Percentiles rank a stretch among this genome's conserved stretches.
Evolutionary conservation across 2,797 vertebrate genomes (phyloP).

Genomic region (Schizopygopsis pylzovi): DNA sequence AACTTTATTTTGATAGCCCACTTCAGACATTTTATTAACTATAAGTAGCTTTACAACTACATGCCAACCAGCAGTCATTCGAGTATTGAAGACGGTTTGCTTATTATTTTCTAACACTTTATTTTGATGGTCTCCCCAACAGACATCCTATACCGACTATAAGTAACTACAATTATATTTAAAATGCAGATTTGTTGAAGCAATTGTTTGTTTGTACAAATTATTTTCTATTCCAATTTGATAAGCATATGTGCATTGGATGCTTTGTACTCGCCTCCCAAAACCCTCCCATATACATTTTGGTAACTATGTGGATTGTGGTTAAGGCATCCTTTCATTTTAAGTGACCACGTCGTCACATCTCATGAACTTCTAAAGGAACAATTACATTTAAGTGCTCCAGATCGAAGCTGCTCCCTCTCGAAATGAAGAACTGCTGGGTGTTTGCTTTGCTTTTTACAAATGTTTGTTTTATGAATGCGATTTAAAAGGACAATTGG

Average conservation of each 20-base stretch:
- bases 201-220: not conserved
- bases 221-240: not conserved
- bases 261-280: not conserved
- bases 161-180: not conserved
- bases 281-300: slow-evolving; percentile 16
- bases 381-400: not conserved
- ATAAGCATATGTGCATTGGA: not conserved
- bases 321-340: slow-evolving; percentile 36
- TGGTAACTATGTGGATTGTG: slow-evolving; percentile 24
- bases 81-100: not conserved
- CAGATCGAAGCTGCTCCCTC: not conserved
- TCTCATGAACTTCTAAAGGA: slow-evolving; percentile 7
- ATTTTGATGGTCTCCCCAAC: not conserved
- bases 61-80: not conserved
- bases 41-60: not conserved
- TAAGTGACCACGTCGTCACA: slow-evolving; percentile 30
- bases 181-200: not conserved
- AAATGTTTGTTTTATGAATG: slow-evolving; percentile 46
- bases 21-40: not conserved
- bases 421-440: slow-evolving; percentile 34
- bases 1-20: not conserved
- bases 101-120: not conserved
- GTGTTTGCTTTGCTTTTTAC: slow-evolving; percentile 32
- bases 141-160: not conserved
- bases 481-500: slow-evolving; percentile 66